Conservation (phyloP, 2,888 invertebrate species). For the Pandemis cinnamomeana region DNA sequence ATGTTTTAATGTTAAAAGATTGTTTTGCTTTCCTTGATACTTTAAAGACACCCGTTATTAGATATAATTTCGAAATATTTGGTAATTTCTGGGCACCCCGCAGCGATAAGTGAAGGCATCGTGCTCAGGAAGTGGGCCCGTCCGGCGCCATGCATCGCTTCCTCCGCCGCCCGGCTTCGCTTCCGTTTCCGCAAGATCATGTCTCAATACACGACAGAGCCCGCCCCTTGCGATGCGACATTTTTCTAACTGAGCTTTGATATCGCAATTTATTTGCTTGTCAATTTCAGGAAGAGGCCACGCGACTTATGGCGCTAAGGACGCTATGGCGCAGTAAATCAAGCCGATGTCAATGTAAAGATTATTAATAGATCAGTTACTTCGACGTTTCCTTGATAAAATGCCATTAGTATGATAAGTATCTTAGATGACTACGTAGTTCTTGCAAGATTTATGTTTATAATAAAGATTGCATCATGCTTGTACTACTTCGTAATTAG, state of each 20-base stretch:
- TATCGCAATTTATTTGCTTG: constrained; percentile 81
- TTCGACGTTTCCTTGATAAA: constrained; percentile 38
- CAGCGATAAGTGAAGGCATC: constrained; percentile 81
- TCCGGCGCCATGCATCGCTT: constrained; percentile 78
- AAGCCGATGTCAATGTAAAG: constrained; percentile 49
- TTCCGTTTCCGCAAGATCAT: constrained; percentile 77
- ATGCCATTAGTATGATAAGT: constrained; percentile 31
- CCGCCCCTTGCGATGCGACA: constrained; percentile 67
- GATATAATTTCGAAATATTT: constrained; percentile 36
- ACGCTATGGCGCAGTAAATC: constrained; percentile 61
- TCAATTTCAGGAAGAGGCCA: constrained; percentile 81
- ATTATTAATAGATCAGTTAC: constrained; percentile 43
- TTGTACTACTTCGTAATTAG: background rate
- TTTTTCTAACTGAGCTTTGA: constrained; percentile 75
- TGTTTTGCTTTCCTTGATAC: background rate
- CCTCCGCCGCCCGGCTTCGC: constrained; percentile 72
- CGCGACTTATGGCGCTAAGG: constrained; percentile 64
- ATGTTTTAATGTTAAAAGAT: background rate
- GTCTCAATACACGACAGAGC: constrained; percentile 61
- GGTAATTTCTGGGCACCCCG: constrained; percentile 69
- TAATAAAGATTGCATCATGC: background rate
- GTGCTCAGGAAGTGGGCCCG: constrained; percentile 75
- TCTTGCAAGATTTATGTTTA: background rate
- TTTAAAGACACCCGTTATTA: constrained; percentile 2
- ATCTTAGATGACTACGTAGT: constrained; percentile 4